These are phyloP conservation scores for Thumatha senex DNA, from an alignment of 2,888 invertebrate species.

Conservation along the genomic window DNA sequence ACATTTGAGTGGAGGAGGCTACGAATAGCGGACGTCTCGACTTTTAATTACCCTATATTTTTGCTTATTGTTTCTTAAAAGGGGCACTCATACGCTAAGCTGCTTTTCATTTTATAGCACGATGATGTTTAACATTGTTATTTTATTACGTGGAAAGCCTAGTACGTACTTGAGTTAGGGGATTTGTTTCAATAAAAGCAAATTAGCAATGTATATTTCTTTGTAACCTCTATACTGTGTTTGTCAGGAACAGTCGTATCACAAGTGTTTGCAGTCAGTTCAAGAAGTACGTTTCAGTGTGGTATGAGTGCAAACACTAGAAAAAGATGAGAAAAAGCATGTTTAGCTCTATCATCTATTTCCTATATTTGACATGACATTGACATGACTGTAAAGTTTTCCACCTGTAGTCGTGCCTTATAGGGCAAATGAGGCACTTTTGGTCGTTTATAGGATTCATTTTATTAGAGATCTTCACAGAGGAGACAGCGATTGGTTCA, in stretches of 20 bases:
- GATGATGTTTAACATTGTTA: conserved; percentile 73
- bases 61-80: conserved; percentile 59
- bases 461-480: no score
- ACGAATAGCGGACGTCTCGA: conserved; percentile 72
- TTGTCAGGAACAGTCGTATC: conserved; percentile 52
- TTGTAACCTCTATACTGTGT: conserved; percentile 57
- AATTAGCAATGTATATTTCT: conserved; percentile 73
- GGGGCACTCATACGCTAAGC: conserved; percentile 54
- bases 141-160: conserved; percentile 63
- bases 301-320: neutral
- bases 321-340: no score
- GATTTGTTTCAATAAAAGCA: conserved; percentile 68
- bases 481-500: no score
- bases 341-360: no score
- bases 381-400: no score
- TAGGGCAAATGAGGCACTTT: no score
- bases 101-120: conserved; percentile 61
- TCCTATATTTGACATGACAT: no score
- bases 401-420: no score
- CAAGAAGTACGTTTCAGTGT: conserved; percentile 6
- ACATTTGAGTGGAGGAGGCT: conserved; percentile 70
- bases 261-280: conserved; percentile 39
- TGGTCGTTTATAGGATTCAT: no score
- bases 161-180: conserved; percentile 44
- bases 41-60: conserved; percentile 74